phyloP scores from a whole-genome alignment of 2,113 vertebrate species.

The Mesoclemmys tuberculata region DNA sequence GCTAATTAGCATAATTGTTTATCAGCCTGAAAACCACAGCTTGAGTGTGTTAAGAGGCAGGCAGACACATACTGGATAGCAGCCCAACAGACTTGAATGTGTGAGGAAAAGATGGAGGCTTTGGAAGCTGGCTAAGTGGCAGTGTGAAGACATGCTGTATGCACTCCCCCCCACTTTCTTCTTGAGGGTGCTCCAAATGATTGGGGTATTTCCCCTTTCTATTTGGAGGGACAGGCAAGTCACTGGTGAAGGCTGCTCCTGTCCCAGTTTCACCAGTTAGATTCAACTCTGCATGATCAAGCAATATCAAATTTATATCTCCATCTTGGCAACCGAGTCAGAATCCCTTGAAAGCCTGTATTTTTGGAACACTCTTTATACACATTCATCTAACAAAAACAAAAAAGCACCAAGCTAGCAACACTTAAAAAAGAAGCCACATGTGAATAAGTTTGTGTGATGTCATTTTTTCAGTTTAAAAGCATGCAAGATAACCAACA shows the following conservation, averaged over 20 bases:
- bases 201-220: neutral
- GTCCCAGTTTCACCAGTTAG: neutral
- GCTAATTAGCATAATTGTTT: conserved; percentile 90
- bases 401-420: neutral
- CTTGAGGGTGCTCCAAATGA: conserved; percentile 9
- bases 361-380: neutral
- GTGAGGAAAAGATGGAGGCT: conserved; percentile 28
- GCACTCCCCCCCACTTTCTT: conserved; percentile 30
- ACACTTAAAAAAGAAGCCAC: neutral
- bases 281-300: neutral
- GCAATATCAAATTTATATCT: neutral
- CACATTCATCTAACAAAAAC: neutral
- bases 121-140: conserved; percentile 7
- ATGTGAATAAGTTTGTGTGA: neutral
- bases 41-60: conserved; percentile 72
- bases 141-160: conserved; percentile 45
- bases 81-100: conserved; percentile 44
- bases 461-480: neutral
- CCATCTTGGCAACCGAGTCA: neutral
- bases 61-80: conserved; percentile 43
- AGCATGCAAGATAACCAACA: neutral
- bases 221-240: neutral
- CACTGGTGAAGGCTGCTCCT: neutral
- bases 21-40: conserved; percentile 81
- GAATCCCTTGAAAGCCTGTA: neutral